phyloP scores from a whole-genome alignment of 2,797 vertebrate genomes.

The Falco naumanni region DNA sequence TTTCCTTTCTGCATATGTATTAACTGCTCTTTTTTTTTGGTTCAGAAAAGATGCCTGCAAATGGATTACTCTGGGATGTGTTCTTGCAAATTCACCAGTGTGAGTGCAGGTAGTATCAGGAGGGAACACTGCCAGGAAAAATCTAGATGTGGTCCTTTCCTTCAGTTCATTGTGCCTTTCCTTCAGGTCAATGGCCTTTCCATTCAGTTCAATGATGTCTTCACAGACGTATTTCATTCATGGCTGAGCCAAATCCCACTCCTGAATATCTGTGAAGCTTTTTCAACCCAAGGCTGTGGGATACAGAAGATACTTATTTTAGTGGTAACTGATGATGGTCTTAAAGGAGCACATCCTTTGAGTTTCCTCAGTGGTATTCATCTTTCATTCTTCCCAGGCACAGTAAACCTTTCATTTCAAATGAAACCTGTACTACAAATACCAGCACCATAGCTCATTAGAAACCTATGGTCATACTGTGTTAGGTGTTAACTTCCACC shows the following conservation, averaged over 20 bases:
- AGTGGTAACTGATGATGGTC: background rate
- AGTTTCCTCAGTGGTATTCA: background rate
- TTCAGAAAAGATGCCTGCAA: slow-evolving; percentile 50
- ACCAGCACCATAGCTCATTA: background rate
- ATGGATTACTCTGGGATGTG: slow-evolving; percentile 5
- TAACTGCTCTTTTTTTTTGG: slow-evolving; percentile 42
- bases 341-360: background rate
- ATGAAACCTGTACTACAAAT: background rate
- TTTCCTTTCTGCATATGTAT: slow-evolving; percentile 69
- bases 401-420: background rate
- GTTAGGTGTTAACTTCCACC: background rate
- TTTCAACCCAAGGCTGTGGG: background rate
- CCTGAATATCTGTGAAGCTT: background rate
- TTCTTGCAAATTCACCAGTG: background rate
- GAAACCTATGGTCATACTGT: background rate
- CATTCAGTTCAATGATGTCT: background rate
- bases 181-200: background rate
- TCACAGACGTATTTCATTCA: background rate
- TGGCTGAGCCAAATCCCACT: background rate
- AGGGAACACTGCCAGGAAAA: background rate
- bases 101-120: background rate
- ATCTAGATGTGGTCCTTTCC: background rate
- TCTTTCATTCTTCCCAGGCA: background rate
- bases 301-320: background rate
- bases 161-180: background rate